These are phyloP conservation scores for Eilema griseolum DNA, from an alignment of 2,888 invertebrate species.

Conservation along the genomic window DNA sequence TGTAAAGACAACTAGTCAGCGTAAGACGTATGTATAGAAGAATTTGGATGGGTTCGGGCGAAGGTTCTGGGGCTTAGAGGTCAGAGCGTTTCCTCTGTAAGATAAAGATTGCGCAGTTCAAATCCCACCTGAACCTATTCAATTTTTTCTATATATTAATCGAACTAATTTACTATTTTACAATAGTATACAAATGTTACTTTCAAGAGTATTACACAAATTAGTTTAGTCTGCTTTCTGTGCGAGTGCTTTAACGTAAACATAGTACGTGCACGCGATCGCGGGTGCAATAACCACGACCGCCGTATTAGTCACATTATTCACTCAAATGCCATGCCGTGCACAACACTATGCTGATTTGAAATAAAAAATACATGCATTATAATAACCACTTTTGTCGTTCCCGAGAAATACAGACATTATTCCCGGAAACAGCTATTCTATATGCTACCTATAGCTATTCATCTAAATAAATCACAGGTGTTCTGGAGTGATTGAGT, in stretches of 20 bases:
- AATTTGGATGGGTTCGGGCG: too few relatives aligned
- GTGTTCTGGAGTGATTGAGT: neutral
- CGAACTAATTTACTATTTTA: too few relatives aligned
- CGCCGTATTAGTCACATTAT: slow-evolving; percentile 16
- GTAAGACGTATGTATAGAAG: too few relatives aligned
- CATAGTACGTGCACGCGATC: slow-evolving; percentile 55
- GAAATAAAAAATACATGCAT: neutral
- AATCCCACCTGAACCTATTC: too few relatives aligned
- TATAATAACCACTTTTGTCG: neutral
- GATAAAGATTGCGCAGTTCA: too few relatives aligned
- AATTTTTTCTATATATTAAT: too few relatives aligned
- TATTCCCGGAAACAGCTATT: too few relatives aligned
- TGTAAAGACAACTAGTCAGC: too few relatives aligned
- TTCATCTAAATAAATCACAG: neutral
- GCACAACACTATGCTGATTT: neutral
- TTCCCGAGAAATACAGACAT: neutral
- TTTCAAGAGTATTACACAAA: slow-evolving; percentile 47
- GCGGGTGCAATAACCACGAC: slow-evolving; percentile 50
- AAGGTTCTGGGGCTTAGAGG: too few relatives aligned
- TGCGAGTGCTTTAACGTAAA: slow-evolving; percentile 37
- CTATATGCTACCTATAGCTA: too few relatives aligned
- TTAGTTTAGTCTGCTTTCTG: slow-evolving; percentile 45
- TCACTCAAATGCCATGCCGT: slow-evolving; percentile 10
- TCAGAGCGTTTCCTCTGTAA: too few relatives aligned
- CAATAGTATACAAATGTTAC: slow-evolving; percentile 25